phyloP scores from a whole-genome alignment of 2,888 invertebrate genomes.

The Macaria liturata region DNA sequence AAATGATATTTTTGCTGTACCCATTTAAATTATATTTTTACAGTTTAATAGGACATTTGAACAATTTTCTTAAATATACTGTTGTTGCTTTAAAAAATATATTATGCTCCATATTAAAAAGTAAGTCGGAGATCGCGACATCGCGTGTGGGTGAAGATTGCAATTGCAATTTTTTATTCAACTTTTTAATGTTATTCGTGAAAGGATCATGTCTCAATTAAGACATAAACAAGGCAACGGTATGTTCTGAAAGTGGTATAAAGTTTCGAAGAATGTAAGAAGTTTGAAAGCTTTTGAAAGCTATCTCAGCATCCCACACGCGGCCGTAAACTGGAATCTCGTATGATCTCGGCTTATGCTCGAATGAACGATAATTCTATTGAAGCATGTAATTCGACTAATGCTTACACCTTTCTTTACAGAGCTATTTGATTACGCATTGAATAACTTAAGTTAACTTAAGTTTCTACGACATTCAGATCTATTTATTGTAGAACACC shows the following conservation, averaged over 20 bases:
- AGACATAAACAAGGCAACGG: constrained; percentile 8
- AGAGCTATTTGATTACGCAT: background rate
- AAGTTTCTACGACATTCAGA: too few species aligned
- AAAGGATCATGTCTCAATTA: constrained; percentile 17
- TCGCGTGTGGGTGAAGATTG: background rate
- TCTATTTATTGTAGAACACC: too few species aligned
- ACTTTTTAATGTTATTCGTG: constrained; percentile 7
- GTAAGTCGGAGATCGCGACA: too few species aligned
- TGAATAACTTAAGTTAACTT: too few species aligned
- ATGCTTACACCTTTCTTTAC: background rate
- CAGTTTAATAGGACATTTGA: too few species aligned
- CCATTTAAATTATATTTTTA: too few species aligned
- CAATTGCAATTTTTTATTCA: background rate
- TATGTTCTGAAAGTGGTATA: constrained; percentile 16
- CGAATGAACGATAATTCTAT: constrained; percentile 23
- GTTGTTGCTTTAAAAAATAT: too few species aligned
- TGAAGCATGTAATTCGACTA: constrained; percentile 15
- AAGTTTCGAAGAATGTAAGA: constrained; percentile 18
- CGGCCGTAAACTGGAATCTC: constrained; percentile 22
- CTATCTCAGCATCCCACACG: constrained; percentile 27
- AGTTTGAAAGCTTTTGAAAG: constrained; percentile 21
- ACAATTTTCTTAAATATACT: too few species aligned
- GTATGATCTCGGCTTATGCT: constrained; percentile 15
- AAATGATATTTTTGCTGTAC: too few species aligned
- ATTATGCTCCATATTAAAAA: too few species aligned